Base-by-base conservation (phyloP, 2,888 invertebrate genomes). In the Luffia ferchaultella region DNA sequence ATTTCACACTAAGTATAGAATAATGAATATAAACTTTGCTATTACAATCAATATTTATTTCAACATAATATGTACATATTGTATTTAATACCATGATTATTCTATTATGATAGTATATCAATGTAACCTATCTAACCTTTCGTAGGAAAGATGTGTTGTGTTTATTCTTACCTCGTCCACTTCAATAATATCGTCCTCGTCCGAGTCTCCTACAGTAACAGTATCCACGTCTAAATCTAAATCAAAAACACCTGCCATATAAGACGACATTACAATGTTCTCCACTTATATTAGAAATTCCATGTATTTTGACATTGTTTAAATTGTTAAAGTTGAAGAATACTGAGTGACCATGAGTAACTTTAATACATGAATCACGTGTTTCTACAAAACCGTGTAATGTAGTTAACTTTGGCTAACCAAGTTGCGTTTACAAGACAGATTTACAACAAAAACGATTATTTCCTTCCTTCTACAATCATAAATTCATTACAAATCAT, bases 171-270 rank as follows among this genome's bases (percentile, higher is more conserved):
- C 96, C 89, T 93, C 93, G 85, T 93, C 93, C 59, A 90, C 85
- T 69, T 93, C 93, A 71, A 95, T 92, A 72, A 91, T 91, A 85
- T 97, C 97, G 73, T 96, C 95, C 62, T 94, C 92, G 65, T 93
- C 93, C 70, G 92, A 91, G 73, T 92, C 91, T 67, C 87, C 90
- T 60, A 88, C 85, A 55, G 85, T 83, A 61, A 86, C 86, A 55
- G 87, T 84, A 72, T 87, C 87, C 63, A 83, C 82, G 73, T 89
- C 89, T 69, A 96, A 87, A 82, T 97, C 96, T 77, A 97, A 90
- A 87, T 96, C 95, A 80, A 97, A 96, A 76, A 96, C 93, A 79
- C 93, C 95, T 75, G 92, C 92, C 91, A 92, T 92, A 80, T 82
- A 83, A 62, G 85, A 85, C 82, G 85, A 84, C 85, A 85, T 84